A percentile compares a stretch with the other conserved stretches of the same genome.
These are phyloP conservation scores for Enteromius radiatus DNA, from an alignment of 2,797 vertebrate genomes.

Conservation along the genomic window DNA sequence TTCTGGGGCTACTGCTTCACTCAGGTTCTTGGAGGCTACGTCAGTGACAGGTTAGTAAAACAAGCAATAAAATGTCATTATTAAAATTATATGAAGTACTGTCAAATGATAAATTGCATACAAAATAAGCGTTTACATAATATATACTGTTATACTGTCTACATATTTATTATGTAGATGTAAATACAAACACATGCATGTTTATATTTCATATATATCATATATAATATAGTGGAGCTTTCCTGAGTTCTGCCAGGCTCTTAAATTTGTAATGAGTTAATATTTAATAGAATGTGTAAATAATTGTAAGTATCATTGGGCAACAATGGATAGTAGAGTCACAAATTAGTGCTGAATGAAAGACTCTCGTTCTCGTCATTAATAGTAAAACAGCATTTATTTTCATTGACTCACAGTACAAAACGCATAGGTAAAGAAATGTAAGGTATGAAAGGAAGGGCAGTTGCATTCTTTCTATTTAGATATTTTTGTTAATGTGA, in stretches of 20 bases:
- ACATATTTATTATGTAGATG: too few species aligned
- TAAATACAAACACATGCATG: too few species aligned
- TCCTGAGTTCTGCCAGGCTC: neutral
- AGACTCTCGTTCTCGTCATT: neutral
- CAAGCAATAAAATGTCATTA: neutral
- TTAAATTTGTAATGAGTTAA: neutral
- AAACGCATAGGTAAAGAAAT: neutral
- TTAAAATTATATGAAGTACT: too few species aligned
- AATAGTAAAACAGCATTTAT: neutral
- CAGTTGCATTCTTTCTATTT: neutral
- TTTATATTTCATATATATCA: too few species aligned
- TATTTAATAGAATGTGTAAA: neutral
- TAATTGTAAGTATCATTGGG: neutral
- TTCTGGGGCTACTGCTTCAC: constrained; percentile 99
- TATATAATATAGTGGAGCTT: neutral
- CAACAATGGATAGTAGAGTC: neutral
- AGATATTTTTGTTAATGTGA: neutral
- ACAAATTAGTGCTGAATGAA: neutral
- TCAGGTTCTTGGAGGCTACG: constrained; percentile 91
- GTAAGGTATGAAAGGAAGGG: neutral
- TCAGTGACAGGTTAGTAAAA: constrained; percentile 84
- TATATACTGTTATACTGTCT: too few species aligned
- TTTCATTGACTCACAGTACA: neutral
- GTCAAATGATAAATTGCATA: too few species aligned
- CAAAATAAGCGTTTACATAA: too few species aligned